Conservation (phyloP, 1,140 invertebrate genomes). For the Lycorma delicatula region DNA sequence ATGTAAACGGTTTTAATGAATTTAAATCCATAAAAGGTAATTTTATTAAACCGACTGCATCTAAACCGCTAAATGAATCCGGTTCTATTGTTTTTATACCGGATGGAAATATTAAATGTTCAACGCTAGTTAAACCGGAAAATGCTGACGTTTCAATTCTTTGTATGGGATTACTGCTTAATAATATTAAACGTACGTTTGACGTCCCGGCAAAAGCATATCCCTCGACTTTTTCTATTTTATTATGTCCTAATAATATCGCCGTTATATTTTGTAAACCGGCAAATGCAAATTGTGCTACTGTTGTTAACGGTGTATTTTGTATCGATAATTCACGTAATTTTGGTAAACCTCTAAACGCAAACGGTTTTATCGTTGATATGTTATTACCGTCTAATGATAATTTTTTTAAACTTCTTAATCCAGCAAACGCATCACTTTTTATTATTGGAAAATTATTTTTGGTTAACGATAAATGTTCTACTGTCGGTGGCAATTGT, state of each 20-base stretch:
- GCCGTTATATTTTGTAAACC: constrained; percentile 69
- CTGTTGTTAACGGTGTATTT: constrained; percentile 62
- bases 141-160: constrained; percentile 66
- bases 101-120: constrained; percentile 62
- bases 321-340: constrained; percentile 70
- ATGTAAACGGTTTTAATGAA: constrained; percentile 57
- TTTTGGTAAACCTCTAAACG: constrained; percentile 65
- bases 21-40: constrained; percentile 71
- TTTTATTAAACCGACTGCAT: constrained; percentile 65
- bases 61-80: constrained; percentile 69
- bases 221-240: constrained; percentile 64
- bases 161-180: constrained; percentile 67
- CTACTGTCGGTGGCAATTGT: constrained; percentile 58
- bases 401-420: constrained; percentile 59
- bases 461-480: constrained; percentile 70
- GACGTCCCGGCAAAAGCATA: constrained; percentile 75
- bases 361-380: constrained; percentile 66
- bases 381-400: constrained; percentile 74
- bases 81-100: constrained; percentile 63
- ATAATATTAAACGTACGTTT: constrained; percentile 61
- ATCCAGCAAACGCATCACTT: constrained; percentile 65
- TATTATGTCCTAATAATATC: constrained; percentile 66
- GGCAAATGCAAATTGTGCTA: constrained; percentile 70
- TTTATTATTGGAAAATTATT: constrained; percentile 68
- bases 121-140: constrained; percentile 67